Conservation (phyloP, 2,888 invertebrate species). For the Hydropsyche betteni region DNA sequence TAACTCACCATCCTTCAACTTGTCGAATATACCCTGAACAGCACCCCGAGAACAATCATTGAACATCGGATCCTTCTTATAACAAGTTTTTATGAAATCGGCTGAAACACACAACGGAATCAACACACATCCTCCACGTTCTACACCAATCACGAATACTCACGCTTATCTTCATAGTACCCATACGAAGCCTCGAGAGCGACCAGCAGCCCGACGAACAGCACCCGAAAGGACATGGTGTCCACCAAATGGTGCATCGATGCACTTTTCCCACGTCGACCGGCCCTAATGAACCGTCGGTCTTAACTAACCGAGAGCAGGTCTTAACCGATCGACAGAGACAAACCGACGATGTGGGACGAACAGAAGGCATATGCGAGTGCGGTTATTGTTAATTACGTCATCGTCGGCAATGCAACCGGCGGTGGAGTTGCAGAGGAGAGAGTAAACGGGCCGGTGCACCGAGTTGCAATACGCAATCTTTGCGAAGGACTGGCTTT, state of each 20-base stretch:
- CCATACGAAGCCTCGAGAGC: slow-evolving; percentile 34
- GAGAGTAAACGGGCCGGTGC: slow-evolving; percentile 24
- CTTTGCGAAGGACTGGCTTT: background rate
- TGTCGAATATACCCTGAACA: slow-evolving; percentile 74
- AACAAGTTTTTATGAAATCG: slow-evolving; percentile 73
- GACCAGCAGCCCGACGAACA: slow-evolving; percentile 37
- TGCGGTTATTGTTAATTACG: slow-evolving; percentile 47
- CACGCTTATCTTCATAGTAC: slow-evolving; percentile 52
- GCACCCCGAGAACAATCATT: slow-evolving; percentile 73
- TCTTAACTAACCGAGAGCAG: slow-evolving; percentile 43
- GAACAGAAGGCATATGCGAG: background rate
- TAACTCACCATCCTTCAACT: slow-evolving; percentile 65
- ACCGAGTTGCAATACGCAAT: slow-evolving; percentile 3
- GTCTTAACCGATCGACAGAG: slow-evolving; percentile 36
- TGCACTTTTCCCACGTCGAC: slow-evolving; percentile 36
- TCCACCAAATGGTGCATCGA: slow-evolving; percentile 7
- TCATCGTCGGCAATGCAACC: slow-evolving; percentile 46
- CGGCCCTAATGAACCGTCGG: slow-evolving; percentile 39
- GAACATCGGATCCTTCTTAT: slow-evolving; percentile 70
- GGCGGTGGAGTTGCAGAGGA: slow-evolving; percentile 44
- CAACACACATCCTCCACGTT: too few species aligned
- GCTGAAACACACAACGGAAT: slow-evolving; percentile 63
- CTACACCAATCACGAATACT: slow-evolving; percentile 32
- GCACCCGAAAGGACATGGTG: background rate
- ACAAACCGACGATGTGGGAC: slow-evolving; percentile 39